Conservation (phyloP, 1,140 invertebrate genomes). For the Pogonognathellus flavescens region DNA sequence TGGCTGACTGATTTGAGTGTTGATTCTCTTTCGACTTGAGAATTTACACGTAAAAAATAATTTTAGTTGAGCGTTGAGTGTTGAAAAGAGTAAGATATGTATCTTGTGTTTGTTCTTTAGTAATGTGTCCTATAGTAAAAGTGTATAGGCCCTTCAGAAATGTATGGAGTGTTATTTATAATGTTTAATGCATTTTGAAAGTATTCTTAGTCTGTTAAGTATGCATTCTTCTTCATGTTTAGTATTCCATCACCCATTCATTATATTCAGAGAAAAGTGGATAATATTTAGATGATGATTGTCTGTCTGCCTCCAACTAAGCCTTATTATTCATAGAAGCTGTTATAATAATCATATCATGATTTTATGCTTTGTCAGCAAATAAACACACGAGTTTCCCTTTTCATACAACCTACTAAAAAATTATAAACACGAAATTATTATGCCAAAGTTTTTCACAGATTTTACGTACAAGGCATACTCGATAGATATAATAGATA, state of each 20-base stretch:
- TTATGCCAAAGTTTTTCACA: too few relatives aligned
- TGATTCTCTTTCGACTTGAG: neutral
- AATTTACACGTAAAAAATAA: neutral
- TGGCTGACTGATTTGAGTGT: slow-evolving; percentile 10
- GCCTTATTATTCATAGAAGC: neutral
- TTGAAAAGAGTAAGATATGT: neutral
- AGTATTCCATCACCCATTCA: too few relatives aligned
- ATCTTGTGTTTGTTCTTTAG: neutral
- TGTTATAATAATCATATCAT: neutral
- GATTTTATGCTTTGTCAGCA: neutral
- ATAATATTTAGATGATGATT: neutral
- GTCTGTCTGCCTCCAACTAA: neutral
- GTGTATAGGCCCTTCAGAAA: neutral
- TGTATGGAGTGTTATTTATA: neutral
- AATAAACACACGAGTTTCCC: neutral
- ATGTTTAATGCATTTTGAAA: neutral
- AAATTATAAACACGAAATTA: too few relatives aligned
- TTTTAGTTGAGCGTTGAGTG: neutral
- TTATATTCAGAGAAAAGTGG: slow-evolving; percentile 2
- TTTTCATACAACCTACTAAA: neutral
- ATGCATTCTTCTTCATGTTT: neutral
- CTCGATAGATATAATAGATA: too few relatives aligned
- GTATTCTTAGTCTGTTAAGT: neutral
- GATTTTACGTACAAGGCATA: too few relatives aligned
- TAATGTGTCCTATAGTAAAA: neutral